A percentile compares a stretch with the other conserved stretches of the same genome.
Evolutionary conservation across 2,888 invertebrate genomes (phyloP).

Genomic region (Dicyrtoma fusca): DNA sequence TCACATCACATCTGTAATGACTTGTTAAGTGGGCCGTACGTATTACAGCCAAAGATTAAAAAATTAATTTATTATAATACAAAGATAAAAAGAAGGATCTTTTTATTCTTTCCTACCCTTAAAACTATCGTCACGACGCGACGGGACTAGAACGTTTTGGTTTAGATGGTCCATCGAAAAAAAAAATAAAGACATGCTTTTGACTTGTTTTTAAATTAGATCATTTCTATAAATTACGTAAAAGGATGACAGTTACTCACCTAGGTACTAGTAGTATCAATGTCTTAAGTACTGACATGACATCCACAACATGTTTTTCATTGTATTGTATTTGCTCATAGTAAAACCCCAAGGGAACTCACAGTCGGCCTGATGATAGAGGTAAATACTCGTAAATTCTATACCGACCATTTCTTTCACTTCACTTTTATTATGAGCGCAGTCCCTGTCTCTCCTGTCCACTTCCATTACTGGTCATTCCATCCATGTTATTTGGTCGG

Average conservation of each 20-base stretch:
- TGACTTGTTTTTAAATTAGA: slow-evolving; percentile 25
- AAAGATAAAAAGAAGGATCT: slow-evolving; percentile 1
- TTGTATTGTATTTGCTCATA: no score
- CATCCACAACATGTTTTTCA: background rate
- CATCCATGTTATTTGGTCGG: no score
- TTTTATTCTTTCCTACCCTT: background rate
- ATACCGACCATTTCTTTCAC: no score
- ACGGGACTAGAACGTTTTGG: no score
- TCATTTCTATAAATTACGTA: slow-evolving; percentile 28
- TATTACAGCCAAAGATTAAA: slow-evolving; percentile 1
- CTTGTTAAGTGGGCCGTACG: background rate
- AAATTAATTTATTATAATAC: slow-evolving; percentile 13
- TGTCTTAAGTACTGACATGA: background rate
- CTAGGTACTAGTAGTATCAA: slow-evolving; percentile 1
- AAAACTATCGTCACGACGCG: no score
- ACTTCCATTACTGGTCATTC: no score
- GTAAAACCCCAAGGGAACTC: no score
- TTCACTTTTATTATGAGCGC: no score
- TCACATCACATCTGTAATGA: slow-evolving; percentile 11
- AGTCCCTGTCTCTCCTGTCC: no score
- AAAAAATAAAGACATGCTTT: background rate
- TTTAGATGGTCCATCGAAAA: no score
- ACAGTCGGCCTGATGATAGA: no score
- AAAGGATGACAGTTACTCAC: slow-evolving; percentile 2
- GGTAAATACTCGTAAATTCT: no score